These are phyloP conservation scores for Pygmarrhopalites habei DNA, from an alignment of 1,140 invertebrate species.

Conservation along the genomic window DNA sequence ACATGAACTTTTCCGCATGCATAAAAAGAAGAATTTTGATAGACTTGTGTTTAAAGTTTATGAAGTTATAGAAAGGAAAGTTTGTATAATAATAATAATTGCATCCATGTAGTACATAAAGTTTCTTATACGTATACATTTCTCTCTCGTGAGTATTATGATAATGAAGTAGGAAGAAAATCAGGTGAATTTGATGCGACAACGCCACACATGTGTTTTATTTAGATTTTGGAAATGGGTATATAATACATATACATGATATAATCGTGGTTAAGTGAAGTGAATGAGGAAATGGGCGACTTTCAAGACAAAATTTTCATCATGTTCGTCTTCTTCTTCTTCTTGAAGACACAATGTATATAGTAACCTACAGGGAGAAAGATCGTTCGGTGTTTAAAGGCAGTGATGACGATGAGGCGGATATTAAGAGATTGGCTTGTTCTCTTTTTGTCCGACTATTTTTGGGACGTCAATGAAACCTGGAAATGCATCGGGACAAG, in stretches of 20 bases:
- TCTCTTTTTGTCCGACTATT: slow-evolving; percentile 29
- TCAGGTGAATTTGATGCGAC: slow-evolving; percentile 1
- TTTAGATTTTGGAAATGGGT: background rate
- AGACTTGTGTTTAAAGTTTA: too few relatives aligned
- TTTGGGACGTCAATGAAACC: slow-evolving; percentile 27
- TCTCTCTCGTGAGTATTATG: too few relatives aligned
- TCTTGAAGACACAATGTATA: too few relatives aligned
- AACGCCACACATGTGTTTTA: background rate
- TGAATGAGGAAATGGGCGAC: slow-evolving; percentile 27
- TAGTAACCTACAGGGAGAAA: too few relatives aligned
- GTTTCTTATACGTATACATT: too few relatives aligned
- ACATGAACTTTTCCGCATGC: too few relatives aligned
- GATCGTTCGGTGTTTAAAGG: too few relatives aligned
- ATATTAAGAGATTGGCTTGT: slow-evolving; percentile 25
- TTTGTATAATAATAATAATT: too few relatives aligned
- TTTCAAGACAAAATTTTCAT: background rate
- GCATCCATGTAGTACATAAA: too few relatives aligned
- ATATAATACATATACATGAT: background rate
- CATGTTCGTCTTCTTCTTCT: background rate
- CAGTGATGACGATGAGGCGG: slow-evolving; percentile 14
- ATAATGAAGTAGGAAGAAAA: background rate
- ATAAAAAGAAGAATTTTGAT: too few relatives aligned
- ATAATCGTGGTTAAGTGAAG: background rate
- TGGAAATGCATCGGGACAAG: slow-evolving; percentile 24
- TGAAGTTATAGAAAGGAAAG: too few relatives aligned